Evolutionary conservation across 2,113 vertebrate genomes (phyloP).

Genomic region (Puffinus mauretanicus): DNA sequence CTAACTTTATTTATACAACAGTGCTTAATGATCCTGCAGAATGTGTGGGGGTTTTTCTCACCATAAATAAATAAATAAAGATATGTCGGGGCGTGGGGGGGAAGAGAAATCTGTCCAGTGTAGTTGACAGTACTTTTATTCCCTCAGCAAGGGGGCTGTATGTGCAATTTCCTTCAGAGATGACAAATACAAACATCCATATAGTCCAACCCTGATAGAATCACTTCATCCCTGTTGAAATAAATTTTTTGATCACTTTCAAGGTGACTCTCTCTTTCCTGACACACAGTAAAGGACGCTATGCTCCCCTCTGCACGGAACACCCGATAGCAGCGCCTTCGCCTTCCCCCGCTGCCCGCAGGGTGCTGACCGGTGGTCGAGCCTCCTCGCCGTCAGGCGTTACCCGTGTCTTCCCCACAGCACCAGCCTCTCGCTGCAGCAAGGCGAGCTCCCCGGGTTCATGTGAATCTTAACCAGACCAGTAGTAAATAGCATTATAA

Average conservation of each 20-base stretch:
- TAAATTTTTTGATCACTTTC: conserved; percentile 75
- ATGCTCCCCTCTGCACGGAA: background rate
- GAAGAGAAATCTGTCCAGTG: conserved; percentile 67
- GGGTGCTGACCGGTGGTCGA: background rate
- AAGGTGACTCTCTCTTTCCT: conserved; percentile 74
- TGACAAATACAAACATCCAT: conserved; percentile 80
- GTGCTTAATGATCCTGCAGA: conserved; percentile 83
- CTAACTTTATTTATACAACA: conserved; percentile 90
- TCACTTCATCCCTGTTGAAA: conserved; percentile 72
- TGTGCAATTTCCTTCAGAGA: conserved; percentile 78
- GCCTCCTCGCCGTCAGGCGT: background rate
- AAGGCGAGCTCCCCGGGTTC: background rate
- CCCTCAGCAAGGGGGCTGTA: conserved; percentile 79
- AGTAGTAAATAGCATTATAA: conserved; percentile 5
- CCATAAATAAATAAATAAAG: conserved; percentile 45
- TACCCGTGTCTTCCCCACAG: background rate
- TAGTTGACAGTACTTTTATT: conserved; percentile 79
- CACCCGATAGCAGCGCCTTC: background rate
- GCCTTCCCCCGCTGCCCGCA: background rate
- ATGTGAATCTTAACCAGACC: conserved; percentile 39
- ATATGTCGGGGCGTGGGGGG: background rate
- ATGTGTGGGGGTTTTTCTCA: conserved; percentile 30
- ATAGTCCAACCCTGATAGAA: conserved; percentile 72
- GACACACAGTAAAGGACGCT: conserved; percentile 56
- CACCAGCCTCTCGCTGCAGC: conserved; percentile 26